Base-by-base conservation (phyloP, 1,140 invertebrate species). In the Drosophila ambigua region DNA sequence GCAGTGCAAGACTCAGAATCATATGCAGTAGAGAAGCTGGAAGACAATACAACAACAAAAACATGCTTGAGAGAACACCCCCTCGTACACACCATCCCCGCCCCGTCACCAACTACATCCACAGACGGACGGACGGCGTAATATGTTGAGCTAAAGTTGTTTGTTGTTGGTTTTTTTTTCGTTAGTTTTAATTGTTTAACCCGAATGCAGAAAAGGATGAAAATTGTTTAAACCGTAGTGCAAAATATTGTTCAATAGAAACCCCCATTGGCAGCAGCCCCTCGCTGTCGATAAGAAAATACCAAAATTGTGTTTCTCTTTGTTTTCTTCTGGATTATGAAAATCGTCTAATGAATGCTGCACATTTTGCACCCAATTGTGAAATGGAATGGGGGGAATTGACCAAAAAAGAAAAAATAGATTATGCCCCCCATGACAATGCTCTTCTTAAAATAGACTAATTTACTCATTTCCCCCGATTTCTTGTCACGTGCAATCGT, bases 1-100 rank as follows among this genome's bases (percentile, higher is more conserved):
- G 77, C 97, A 98, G 91, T 98, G 98, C 95, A 97, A 97, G 93
- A 74, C 93, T 64, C 77, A 79, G 54, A 64, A 91, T 72, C 84
- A 90, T 54, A n/a, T 92, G 50, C 85, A 88, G 44, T 91, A 91
- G 67, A 74, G 24, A 44, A 24, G 13, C 2, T 24, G 20, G 2
- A 16, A 66, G 16, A 39, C 31, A 63, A 15, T 39, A 58, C 23
- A 51, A 57, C 11, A 46, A 39, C 35, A 39, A 13, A 11, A 39
- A 39, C 35, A 39, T 13, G 11, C 35, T 39, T 13, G 35, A 39
- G 35, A 39, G 35, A 39, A 39, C 11, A 8, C 7, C n/a, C 4
- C n/a, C 50, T 15, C n/a, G 26, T 13, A 13, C 39, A 41, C 11
- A 54, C 50, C 35, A 4, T 5, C 35, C 13, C 35, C 11, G 8